These are phyloP conservation scores for Netelia virgata DNA, from an alignment of 2,888 invertebrate genomes.

Conservation along the genomic window DNA sequence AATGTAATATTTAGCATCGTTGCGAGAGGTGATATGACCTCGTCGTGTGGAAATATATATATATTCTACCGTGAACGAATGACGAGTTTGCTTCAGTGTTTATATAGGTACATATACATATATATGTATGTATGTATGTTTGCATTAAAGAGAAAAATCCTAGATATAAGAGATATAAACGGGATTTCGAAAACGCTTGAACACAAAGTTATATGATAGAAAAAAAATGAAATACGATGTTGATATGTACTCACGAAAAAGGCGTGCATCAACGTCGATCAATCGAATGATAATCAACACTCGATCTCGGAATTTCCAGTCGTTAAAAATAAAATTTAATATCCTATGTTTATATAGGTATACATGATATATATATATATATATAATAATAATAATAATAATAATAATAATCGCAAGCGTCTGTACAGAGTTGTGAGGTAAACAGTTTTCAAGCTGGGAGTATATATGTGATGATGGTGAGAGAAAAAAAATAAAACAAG, in stretches of 20 bases:
- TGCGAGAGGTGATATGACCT: constrained; percentile 40
- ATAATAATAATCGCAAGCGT: constrained; percentile 22
- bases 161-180: constrained; percentile 31
- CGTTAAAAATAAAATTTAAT: constrained; percentile 21
- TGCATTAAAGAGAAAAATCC: constrained; percentile 27
- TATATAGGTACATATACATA: constrained; percentile 10
- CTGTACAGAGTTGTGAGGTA: constrained; percentile 54
- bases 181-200: constrained; percentile 62
- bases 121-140: constrained; percentile 30
- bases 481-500: constrained; percentile 1
- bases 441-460: constrained; percentile 9
- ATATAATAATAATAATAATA: constrained; percentile 13
- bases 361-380: constrained; percentile 34
- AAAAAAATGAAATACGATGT: constrained; percentile 9
- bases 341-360: background rate
- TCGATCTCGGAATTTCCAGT: constrained; percentile 36
- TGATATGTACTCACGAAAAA: constrained; percentile 14
- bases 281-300: constrained; percentile 57
- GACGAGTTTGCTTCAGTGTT: constrained; percentile 50
- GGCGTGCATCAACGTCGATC: constrained; percentile 40
- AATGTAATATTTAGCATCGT: constrained; percentile 33
- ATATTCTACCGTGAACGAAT: constrained; percentile 23
- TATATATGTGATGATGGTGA: background rate
- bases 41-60: constrained; percentile 18
- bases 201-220: constrained; percentile 39